phyloP scores from a whole-genome alignment of 2,888 invertebrate genomes.

The Drosophila ustulata region DNA sequence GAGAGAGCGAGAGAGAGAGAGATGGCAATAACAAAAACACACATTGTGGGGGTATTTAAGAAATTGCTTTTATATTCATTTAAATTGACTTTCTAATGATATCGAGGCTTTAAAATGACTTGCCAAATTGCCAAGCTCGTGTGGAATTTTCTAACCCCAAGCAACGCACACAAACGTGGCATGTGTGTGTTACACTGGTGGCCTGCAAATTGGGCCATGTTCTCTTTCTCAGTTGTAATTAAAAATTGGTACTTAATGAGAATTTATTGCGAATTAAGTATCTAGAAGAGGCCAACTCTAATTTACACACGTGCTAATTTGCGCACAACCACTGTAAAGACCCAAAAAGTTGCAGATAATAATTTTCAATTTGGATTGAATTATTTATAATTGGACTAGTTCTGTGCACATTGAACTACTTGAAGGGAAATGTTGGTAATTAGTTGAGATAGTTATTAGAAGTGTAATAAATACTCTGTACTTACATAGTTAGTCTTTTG shows the following conservation, averaged over 20 bases:
- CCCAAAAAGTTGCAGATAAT: conserved; percentile 11
- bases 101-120: conserved; percentile 9
- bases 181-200: conserved; percentile 4
- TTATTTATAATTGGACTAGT: conserved; percentile 47
- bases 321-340: neutral
- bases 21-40: conserved; percentile 6
- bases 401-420: neutral
- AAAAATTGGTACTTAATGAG: neutral
- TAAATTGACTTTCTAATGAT: conserved; percentile 16
- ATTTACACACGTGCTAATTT: neutral
- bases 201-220: neutral
- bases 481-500: conserved; percentile 7
- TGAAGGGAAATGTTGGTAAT: conserved; percentile 10
- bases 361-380: conserved; percentile 32
- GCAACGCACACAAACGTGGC: neutral
- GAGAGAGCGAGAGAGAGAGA: neutral
- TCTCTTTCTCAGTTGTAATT: neutral
- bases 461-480: conserved; percentile 8
- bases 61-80: conserved; percentile 12
- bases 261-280: neutral
- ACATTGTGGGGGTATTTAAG: neutral
- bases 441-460: conserved; percentile 1
- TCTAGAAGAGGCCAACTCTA: neutral
- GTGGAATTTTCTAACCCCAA: conserved; percentile 1
- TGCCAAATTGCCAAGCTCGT: conserved; percentile 9